Base-by-base conservation (phyloP, 1,140 invertebrate genomes). In the Pseudobourletiella spinata region DNA sequence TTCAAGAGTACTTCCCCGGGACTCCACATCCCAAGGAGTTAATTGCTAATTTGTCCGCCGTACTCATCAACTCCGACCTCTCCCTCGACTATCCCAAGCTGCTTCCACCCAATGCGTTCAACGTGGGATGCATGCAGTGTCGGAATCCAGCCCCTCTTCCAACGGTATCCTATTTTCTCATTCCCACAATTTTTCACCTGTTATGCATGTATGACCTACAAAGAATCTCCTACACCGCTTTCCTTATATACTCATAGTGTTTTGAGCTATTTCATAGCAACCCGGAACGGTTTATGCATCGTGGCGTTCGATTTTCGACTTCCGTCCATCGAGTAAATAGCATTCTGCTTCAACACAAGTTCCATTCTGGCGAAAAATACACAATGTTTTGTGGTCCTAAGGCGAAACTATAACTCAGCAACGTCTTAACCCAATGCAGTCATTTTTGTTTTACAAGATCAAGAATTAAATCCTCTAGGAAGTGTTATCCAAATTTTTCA, bases 31-130 rank as follows among this genome's bases (percentile, higher is more conserved):
- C 72, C 0, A 57, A 57, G 6, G 48, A 69, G 20, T 54, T 73
- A 44, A 52, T 73, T 51, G 64, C 58, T 3, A 70, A 73, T 55
- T 54, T 71, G 20, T 70, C 71, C 8, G 71, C 69, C 6, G 58
- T 72, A 60, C 59, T 73, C 22, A 66, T 71, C 56, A 73, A 72
- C 43, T 70, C 70, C 14, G 71, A 73, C 57, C 57, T 64, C 14
- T 59, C 65, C 15, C 39, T 72, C 16, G 72, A 73, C 58, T 72
- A 71, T 59, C 70, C 71, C 2, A 62, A 70, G 20, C 57, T 67
- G 3, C 64, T 71, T 1, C 71, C 71, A n/a, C 70, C 6, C 64
- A 65, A n/a, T 65, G 65, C 20, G 43, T 65, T 55, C 69, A 71
- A 57, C 68, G 65, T 60, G n/a, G 64, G 62, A 24, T 57, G 52